A percentile compares a stretch with the other conserved stretches of the same genome.
Conservation (phyloP, 2,797 vertebrate genomes). For the Sebastes dallii region DNA sequence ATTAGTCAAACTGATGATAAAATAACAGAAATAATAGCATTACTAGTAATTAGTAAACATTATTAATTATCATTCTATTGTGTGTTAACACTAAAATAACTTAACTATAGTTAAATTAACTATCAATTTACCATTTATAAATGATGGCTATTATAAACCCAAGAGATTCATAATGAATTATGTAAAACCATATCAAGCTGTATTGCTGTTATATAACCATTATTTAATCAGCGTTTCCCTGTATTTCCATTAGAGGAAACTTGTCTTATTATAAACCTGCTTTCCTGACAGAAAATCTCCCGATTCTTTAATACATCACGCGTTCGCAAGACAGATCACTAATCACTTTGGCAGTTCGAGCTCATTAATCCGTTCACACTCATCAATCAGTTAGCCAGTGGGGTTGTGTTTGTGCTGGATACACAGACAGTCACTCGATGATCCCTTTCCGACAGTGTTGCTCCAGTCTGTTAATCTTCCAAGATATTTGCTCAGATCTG, state of each 20-base stretch:
- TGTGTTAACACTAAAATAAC: too few species aligned
- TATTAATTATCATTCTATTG: too few species aligned
- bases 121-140: too few species aligned
- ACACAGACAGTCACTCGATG: conserved; percentile 13
- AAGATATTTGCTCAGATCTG: conserved; percentile 28
- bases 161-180: background rate
- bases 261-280: background rate
- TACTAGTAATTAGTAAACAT: too few species aligned
- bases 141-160: too few species aligned
- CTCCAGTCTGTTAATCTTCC: conserved; percentile 33
- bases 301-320: background rate
- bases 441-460: conserved; percentile 11
- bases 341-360: conserved; percentile 49
- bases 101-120: too few species aligned
- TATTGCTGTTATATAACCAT: background rate
- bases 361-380: conserved; percentile 52
- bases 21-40: too few species aligned
- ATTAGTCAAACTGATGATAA: too few species aligned
- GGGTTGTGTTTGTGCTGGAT: conserved; percentile 23
- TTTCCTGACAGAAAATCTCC: background rate
- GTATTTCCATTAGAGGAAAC: background rate
- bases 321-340: background rate
- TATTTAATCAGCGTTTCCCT: background rate
- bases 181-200: background rate
- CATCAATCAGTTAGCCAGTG: conserved; percentile 31